Evolutionary conservation across 2,113 vertebrate genomes (phyloP).

Genomic region (Phainopepla nitens): DNA sequence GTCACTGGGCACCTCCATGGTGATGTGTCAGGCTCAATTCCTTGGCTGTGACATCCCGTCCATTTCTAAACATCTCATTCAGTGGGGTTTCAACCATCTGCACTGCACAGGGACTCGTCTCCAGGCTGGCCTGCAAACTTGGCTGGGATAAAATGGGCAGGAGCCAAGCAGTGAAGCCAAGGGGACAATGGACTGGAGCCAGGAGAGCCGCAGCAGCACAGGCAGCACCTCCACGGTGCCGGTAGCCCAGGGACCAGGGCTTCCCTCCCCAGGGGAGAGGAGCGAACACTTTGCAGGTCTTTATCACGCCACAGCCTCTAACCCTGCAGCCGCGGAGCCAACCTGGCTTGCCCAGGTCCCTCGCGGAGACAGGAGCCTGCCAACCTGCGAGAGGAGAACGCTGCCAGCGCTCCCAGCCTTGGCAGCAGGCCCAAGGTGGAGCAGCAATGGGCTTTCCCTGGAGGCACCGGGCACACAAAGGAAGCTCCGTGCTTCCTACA

Average conservation of each 20-base stretch:
- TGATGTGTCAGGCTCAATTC: background rate
- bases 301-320: background rate
- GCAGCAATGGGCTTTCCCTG: conserved; percentile 31
- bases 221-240: background rate
- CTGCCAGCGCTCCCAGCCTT: conserved; percentile 37
- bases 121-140: background rate
- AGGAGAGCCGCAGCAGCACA: background rate
- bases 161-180: background rate
- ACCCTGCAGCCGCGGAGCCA: background rate
- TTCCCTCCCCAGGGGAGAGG: background rate
- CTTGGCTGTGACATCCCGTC: background rate
- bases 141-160: background rate
- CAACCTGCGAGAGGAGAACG: conserved; percentile 20
- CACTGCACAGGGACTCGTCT: background rate
- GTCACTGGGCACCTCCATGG: background rate
- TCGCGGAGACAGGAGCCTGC: background rate
- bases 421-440: conserved; percentile 58
- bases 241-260: rapidly evolving
- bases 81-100: conserved; percentile 43
- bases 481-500: background rate
- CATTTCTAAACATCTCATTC: conserved; percentile 20
- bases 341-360: conserved; percentile 21
- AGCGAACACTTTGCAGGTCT: conserved; percentile 31
- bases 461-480: conserved; percentile 23
- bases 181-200: background rate